A percentile compares a stretch with the other conserved stretches of the same genome.
These are phyloP conservation scores for Myodes glareolus DNA, from an alignment of 2,113 vertebrate genomes.

Conservation along the genomic window DNA sequence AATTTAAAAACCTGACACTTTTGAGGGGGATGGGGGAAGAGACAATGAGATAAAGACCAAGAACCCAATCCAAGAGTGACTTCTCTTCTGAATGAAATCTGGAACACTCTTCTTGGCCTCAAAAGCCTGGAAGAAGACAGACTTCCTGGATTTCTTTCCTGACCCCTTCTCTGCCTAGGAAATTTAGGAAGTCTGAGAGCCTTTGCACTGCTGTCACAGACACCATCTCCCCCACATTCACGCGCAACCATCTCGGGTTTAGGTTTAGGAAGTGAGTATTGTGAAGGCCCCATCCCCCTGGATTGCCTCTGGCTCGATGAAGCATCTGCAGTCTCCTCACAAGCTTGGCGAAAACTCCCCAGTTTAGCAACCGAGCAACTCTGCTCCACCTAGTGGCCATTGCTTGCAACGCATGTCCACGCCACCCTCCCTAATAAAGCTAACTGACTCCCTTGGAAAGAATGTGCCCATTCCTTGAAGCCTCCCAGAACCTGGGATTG, in stretches of 20 bases:
- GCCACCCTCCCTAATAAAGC: slow-evolving; percentile 34
- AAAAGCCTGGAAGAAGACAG: not conserved
- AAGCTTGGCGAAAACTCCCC: not conserved
- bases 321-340: slow-evolving; percentile 11
- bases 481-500: slow-evolving; percentile 61
- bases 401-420: not conserved
- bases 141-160: not conserved
- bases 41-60: not conserved
- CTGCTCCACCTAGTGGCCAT: slow-evolving; percentile 74
- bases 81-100: not conserved
- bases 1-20: not conserved
- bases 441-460: slow-evolving; percentile 81
- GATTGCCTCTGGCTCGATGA: not conserved
- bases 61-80: no score
- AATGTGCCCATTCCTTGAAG: slow-evolving; percentile 77
- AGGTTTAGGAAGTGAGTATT: slow-evolving; percentile 49
- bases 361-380: not conserved
- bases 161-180: not conserved
- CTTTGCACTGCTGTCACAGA: not conserved
- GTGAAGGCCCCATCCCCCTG: not conserved
- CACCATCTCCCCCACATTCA: not conserved
- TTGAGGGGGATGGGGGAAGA: not conserved
- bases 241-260: not conserved
- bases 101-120: not conserved
- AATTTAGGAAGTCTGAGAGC: not conserved